These are phyloP conservation scores for Dicyrtoma fusca DNA, from an alignment of 2,888 invertebrate genomes.

Conservation along the genomic window DNA sequence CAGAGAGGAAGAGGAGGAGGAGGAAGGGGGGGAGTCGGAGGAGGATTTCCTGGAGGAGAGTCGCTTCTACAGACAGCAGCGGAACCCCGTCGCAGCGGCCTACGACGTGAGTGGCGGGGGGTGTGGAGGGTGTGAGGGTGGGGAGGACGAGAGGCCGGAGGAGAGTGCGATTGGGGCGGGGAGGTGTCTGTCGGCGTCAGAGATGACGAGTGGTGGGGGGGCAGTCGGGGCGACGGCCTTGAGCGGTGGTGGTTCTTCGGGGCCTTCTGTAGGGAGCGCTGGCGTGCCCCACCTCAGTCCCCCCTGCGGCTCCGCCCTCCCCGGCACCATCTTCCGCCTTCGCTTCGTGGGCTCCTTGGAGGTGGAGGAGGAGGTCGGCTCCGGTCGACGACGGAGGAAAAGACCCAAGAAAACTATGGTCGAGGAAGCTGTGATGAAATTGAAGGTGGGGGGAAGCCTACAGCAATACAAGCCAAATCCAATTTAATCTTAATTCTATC, in stretches of 20 bases:
- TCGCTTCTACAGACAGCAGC: slow-evolving; percentile 28
- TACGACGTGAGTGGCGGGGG: background rate
- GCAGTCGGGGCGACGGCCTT: background rate
- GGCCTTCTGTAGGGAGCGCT: background rate
- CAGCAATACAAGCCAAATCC: slow-evolving; percentile 12
- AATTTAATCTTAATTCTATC: slow-evolving; percentile 14
- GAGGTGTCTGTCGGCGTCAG: slow-evolving; percentile 16
- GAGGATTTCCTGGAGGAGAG: slow-evolving; percentile 29
- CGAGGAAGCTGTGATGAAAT: slow-evolving; percentile 82
- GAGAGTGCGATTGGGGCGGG: slow-evolving; percentile 3
- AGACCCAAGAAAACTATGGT: slow-evolving; percentile 86
- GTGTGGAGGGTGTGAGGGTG: slow-evolving; percentile 2
- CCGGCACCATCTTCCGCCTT: slow-evolving; percentile 78
- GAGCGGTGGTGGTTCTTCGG: background rate
- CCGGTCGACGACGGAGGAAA: slow-evolving; percentile 70
- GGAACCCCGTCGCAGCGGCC: slow-evolving; percentile 21
- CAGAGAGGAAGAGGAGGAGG: slow-evolving; percentile 24
- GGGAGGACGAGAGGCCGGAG: no score
- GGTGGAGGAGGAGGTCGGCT: slow-evolving; percentile 75
- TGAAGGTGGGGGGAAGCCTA: slow-evolving; percentile 74
- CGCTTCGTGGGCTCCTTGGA: slow-evolving; percentile 83
- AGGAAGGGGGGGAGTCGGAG: slow-evolving; percentile 22
- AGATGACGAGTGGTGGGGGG: background rate
- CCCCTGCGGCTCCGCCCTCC: slow-evolving; percentile 61
- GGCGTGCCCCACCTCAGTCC: slow-evolving; percentile 47